These are phyloP conservation scores for Aix galericulata DNA, from an alignment of 2,113 vertebrate species.

Conservation along the genomic window DNA sequence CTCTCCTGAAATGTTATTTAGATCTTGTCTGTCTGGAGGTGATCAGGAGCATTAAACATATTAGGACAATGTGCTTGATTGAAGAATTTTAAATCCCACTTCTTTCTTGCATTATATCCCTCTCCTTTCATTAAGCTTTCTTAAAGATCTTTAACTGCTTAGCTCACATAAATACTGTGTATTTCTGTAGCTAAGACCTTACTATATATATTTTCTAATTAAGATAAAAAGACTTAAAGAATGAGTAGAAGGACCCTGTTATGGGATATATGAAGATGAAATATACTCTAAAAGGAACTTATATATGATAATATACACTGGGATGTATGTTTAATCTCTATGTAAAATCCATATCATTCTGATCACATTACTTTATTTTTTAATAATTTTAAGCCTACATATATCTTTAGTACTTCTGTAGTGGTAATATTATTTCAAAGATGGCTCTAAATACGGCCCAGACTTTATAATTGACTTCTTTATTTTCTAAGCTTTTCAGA, in stretches of 20 bases:
- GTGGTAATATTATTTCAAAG: not conserved
- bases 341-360: not conserved
- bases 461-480: not conserved
- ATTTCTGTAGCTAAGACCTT: not conserved
- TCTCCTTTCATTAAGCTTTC: not conserved
- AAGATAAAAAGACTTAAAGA: not conserved
- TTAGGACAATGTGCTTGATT: not conserved
- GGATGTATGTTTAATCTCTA: not conserved
- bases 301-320: not conserved
- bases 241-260: not conserved
- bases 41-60: constrained; percentile 6
- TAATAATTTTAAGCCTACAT: not conserved
- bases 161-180: not conserved
- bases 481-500: not conserved
- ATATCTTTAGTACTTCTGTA: not conserved
- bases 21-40: not conserved
- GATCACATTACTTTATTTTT: not conserved
- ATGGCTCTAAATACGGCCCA: not conserved
- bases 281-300: not conserved
- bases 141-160: not conserved
- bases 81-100: not conserved
- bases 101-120: not conserved
- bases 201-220: not conserved
- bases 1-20: not conserved
- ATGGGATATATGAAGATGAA: not conserved